Conservation (phyloP, 2,888 invertebrate genomes). For the Operophtera brumata region DNA sequence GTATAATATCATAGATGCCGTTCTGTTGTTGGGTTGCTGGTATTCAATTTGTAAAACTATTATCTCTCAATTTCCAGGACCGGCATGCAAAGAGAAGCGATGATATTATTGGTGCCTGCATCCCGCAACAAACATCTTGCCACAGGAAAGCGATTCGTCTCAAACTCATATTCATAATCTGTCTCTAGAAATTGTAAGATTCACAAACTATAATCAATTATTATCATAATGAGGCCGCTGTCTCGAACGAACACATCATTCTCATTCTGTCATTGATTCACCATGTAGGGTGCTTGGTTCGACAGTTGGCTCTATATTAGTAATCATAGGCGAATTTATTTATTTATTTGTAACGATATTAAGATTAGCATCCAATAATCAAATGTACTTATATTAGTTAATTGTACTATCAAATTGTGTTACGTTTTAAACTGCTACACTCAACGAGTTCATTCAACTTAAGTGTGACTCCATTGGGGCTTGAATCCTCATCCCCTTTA, state of each 20-base stretch:
- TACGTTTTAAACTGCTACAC: too few species aligned
- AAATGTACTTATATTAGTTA: slow-evolving; percentile 28
- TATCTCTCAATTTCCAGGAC: slow-evolving; percentile 53
- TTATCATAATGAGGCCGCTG: slow-evolving; percentile 34
- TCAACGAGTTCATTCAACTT: too few species aligned
- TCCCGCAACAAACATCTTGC: slow-evolving; percentile 53
- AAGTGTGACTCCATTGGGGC: too few species aligned
- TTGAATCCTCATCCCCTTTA: too few species aligned
- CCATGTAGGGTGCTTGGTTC: slow-evolving; percentile 20
- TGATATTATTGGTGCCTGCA: slow-evolving; percentile 62
- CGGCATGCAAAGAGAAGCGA: slow-evolving; percentile 58
- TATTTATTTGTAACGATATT: slow-evolving; percentile 28
- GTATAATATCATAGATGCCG: too few species aligned
- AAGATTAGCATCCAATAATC: slow-evolving; percentile 36
- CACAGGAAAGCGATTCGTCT: slow-evolving; percentile 47
- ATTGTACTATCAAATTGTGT: slow-evolving; percentile 25
- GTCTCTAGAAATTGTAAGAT: slow-evolving; percentile 51
- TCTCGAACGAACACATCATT: slow-evolving; percentile 26
- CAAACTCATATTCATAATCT: slow-evolving; percentile 43
- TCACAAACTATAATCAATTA: slow-evolving; percentile 48
- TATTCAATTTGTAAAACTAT: too few species aligned
- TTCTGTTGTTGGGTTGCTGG: too few species aligned
- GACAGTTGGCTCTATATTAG: slow-evolving; percentile 24
- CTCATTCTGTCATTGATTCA: slow-evolving; percentile 14
- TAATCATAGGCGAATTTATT: slow-evolving; percentile 24